Percentiles rank a stretch among this genome's conserved stretches.
These are phyloP conservation scores for Ptychadena robeensis DNA, from an alignment of 2,797 vertebrate genomes.

Conservation along the genomic window DNA sequence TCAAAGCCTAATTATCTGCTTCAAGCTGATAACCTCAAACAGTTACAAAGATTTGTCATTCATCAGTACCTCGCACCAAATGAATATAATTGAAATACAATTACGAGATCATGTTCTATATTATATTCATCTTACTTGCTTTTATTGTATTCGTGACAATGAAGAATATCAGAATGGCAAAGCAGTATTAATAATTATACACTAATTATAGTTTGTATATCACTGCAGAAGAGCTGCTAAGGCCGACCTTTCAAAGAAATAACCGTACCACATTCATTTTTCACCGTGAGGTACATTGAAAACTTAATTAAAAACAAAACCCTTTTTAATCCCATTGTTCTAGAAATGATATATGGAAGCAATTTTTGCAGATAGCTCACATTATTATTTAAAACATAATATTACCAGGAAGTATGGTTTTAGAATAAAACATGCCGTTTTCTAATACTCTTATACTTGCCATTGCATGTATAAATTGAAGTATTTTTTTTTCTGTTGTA, in stretches of 20 bases:
- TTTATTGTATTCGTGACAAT: constrained; percentile 47
- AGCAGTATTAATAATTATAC: constrained; percentile 52
- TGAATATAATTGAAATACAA: constrained; percentile 52
- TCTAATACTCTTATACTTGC: neutral
- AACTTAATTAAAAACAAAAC: constrained; percentile 29
- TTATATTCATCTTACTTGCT: constrained; percentile 54
- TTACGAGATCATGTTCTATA: constrained; percentile 51
- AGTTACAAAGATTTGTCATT: constrained; percentile 39
- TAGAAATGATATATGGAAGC: neutral
- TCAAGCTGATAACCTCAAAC: constrained; percentile 49
- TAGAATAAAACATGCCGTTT: neutral
- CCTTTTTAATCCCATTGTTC: constrained; percentile 7
- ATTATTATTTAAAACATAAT: neutral
- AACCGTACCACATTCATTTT: constrained; percentile 4
- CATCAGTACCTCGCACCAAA: constrained; percentile 33
- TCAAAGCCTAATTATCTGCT: constrained; percentile 45
- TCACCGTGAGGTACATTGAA: constrained; percentile 19
- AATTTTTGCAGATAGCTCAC: neutral
- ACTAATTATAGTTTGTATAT: constrained; percentile 53
- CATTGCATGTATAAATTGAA: too few relatives aligned
- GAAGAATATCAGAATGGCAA: constrained; percentile 43
- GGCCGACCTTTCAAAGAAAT: constrained; percentile 26
- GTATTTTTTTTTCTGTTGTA: neutral
- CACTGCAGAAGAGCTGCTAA: constrained; percentile 23
- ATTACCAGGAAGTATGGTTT: neutral